Percentiles rank a stretch among this genome's conserved stretches.
Evolutionary conservation across 2,888 invertebrate genomes (phyloP).

Genomic region (Pecten maximus): DNA sequence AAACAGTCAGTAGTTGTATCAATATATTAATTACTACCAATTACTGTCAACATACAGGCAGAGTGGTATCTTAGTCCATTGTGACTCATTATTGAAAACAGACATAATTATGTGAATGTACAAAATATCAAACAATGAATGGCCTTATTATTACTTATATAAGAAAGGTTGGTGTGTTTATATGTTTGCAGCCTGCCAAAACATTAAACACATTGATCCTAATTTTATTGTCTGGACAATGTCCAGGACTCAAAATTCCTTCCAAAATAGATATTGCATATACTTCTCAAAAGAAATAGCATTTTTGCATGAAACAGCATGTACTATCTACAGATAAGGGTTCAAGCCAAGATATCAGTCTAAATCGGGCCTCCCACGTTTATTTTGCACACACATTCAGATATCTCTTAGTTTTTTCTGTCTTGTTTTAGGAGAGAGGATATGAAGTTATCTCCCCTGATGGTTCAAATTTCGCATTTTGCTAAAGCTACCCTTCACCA

Average conservation of each 20-base stretch:
- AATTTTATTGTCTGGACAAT: not conserved
- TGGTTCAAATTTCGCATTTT: constrained; percentile 1
- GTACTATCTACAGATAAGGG: not conserved
- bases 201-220: not conserved
- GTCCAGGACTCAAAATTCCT: not conserved
- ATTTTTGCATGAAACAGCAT: not conserved
- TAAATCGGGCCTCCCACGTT: not conserved
- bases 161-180: not conserved
- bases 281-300: not conserved
- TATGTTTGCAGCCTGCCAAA: not conserved
- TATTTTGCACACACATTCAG: not conserved
- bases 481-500: not conserved
- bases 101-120: not conserved
- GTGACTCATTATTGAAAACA: not conserved
- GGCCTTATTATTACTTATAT: not conserved
- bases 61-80: no score
- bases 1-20: no score
- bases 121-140: not conserved
- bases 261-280: not conserved
- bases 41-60: no score
- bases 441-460: constrained; percentile 3
- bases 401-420: not conserved
- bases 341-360: not conserved
- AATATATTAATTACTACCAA: no score
- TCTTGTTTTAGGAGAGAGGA: not conserved